Evolutionary conservation across 1,140 invertebrate genomes (phyloP).

Genomic region (Drosophila orosa): DNA sequence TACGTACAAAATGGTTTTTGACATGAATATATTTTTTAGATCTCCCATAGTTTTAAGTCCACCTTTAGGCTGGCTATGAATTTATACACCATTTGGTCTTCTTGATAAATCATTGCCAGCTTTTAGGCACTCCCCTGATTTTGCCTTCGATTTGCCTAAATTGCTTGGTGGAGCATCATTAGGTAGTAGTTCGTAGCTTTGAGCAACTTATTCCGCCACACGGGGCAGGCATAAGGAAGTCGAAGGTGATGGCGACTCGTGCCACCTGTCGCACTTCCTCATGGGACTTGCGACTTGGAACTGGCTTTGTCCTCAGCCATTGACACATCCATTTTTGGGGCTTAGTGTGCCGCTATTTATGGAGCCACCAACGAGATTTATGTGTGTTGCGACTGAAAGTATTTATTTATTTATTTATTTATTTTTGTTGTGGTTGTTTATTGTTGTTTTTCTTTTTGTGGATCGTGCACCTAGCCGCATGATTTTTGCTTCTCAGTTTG

Average conservation of each 20-base stretch:
- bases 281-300: conserved; percentile 27
- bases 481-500: conserved; percentile 63
- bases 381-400: conserved; percentile 42
- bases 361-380: conserved; percentile 51
- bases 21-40: conserved; percentile 3
- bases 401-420: conserved; percentile 16
- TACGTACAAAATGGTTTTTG: not conserved
- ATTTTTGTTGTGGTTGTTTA: conserved; percentile 17
- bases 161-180: not conserved
- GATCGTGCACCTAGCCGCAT: conserved; percentile 71
- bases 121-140: conserved; percentile 13
- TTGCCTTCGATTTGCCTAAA: not conserved
- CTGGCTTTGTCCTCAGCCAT: conserved; percentile 41
- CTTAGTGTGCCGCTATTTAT: conserved; percentile 34
- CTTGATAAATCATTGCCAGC: not conserved
- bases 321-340: conserved; percentile 39
- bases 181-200: not conserved
- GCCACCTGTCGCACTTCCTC: conserved; percentile 69
- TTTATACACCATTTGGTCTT: not conserved
- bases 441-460: conserved; percentile 31
- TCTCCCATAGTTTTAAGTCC: not conserved
- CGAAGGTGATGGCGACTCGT: conserved; percentile 30
- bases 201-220: conserved; percentile 47
- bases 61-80: conserved; percentile 10
- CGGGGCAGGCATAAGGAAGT: conserved; percentile 68